Base-by-base conservation (phyloP, 2,888 invertebrate species). In the Lasiommata megera region DNA sequence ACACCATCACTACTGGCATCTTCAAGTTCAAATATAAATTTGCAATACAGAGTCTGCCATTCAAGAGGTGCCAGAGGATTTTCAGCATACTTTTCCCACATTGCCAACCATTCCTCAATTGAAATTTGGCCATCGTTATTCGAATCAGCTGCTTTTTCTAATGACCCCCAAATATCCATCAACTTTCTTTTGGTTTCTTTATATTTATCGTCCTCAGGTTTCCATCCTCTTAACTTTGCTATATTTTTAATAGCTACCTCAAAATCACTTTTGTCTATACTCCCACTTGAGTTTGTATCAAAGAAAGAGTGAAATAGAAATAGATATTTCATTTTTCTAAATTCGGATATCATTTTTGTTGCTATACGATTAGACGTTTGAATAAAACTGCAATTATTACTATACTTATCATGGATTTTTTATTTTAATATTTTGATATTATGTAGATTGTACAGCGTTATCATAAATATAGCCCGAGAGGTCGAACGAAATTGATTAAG, bases 181-280 rank as follows among this genome's bases (percentile, higher is more conserved):
- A 96, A 93, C 63, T 94, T 93, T 51, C 93, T 92, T 78, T 93
- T 93, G 8, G 94, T 95, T 70, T 94, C 93, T 70, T 92, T 92
- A 78, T 94, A 93, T 77, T 95, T 94, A 9, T 93, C 92, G 67
- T 94, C 93, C 38, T 92, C 93, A 54, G 92, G 83, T 40, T 90
- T 83, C 96, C 96, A 96, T 36, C 95, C 95, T 67, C 96, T 92
- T 61, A 95, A 87, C 41, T 93, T 91, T 76, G 95, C 95, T 65
- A 96, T 94, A 92, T 94, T 95, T 95, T 96, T 94, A 65, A 95
- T 93, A 28, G 96, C 95, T 61, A 95, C 86, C 75, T 95, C 95
- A 72, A 96, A 95, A 82, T 96, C 96, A 76, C 94, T 94, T 77
- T 93, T 93, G 77, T 96, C 96, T 72, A 96, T 95, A 67, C 94